Conservation (phyloP, 2,113 vertebrate genomes). For the Syngnathus scovelli region DNA sequence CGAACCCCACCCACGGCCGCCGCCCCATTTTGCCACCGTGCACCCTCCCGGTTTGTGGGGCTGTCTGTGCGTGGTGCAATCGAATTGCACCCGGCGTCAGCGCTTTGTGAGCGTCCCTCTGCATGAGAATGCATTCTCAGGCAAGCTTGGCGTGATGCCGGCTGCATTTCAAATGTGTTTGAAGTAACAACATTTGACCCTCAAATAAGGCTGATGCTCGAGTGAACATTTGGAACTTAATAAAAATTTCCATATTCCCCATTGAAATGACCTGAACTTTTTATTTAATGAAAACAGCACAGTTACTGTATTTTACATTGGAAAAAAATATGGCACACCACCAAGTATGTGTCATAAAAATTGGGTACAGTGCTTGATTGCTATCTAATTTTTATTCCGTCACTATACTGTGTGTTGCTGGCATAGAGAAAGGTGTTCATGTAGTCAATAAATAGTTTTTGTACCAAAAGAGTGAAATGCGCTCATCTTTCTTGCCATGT, state of each 20-base stretch:
- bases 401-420: no score
- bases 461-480: no score
- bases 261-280: no score
- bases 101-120: neutral
- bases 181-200: neutral
- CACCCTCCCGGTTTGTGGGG: neutral
- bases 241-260: neutral
- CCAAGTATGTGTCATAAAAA: no score
- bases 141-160: neutral
- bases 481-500: no score
- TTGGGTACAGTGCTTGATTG: no score
- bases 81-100: neutral
- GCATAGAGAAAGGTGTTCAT: no score
- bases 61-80: neutral
- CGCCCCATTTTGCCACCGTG: neutral
- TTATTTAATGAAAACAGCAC: no score
- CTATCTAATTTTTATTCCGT: no score
- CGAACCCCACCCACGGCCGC: neutral
- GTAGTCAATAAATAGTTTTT: no score
- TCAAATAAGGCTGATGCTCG: neutral
- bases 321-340: no score
- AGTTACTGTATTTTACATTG: no score
- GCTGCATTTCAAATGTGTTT: conserved; percentile 1
- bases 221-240: neutral
- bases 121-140: neutral